Conservation (phyloP, 2,888 invertebrate genomes). For the Limnephilus auricula region DNA sequence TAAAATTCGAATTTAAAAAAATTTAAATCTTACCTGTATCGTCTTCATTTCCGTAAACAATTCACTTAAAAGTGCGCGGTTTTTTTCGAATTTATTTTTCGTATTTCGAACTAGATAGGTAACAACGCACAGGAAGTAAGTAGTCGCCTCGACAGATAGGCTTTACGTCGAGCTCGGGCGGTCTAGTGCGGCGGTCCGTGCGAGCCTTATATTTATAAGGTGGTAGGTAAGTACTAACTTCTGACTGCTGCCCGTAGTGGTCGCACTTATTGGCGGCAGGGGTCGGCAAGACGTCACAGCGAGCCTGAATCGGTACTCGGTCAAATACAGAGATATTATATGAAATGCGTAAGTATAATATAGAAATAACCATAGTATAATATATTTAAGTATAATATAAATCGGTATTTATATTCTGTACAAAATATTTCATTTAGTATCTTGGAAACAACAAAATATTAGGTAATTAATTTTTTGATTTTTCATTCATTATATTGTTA, state of each 20-base stretch:
- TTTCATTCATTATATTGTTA: too few species aligned
- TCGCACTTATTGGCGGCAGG: slow-evolving; percentile 37
- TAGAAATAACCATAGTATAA: too few species aligned
- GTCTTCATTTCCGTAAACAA: slow-evolving; percentile 60
- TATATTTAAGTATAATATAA: too few species aligned
- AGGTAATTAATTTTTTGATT: too few species aligned
- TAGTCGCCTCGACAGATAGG: slow-evolving; percentile 49
- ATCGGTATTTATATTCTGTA: too few species aligned
- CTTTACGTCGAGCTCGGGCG: slow-evolving; percentile 52
- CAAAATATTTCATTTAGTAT: too few species aligned
- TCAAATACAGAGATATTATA: too few species aligned
- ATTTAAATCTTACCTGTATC: slow-evolving; percentile 54
- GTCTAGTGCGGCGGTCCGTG: slow-evolving; percentile 36
- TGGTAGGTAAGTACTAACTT: slow-evolving; percentile 35
- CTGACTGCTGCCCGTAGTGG: slow-evolving; percentile 14
- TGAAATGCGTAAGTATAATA: too few species aligned
- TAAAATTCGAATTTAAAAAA: neutral
- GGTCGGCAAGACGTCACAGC: neutral
- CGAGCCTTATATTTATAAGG: slow-evolving; percentile 60
- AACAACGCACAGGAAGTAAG: slow-evolving; percentile 13
- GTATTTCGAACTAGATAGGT: slow-evolving; percentile 26
- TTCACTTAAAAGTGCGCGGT: slow-evolving; percentile 38
- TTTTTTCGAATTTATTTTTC: slow-evolving; percentile 40
- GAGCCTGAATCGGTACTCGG: neutral
- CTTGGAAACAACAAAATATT: too few species aligned